phyloP scores from a whole-genome alignment of 1,140 invertebrate species.

The Drosophila funebris region DNA sequence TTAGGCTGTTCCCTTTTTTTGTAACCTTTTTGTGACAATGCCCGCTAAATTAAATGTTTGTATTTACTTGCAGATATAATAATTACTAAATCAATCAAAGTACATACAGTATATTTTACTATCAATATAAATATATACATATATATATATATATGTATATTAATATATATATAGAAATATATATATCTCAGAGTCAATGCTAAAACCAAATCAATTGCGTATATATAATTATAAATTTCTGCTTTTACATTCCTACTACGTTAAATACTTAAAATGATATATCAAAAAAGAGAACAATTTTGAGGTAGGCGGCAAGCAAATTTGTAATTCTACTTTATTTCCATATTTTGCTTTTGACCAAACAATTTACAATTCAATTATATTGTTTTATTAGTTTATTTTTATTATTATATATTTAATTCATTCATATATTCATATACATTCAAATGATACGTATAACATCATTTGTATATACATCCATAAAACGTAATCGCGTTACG shows the following conservation, averaged over 20 bases:
- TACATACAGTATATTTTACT: slow-evolving; percentile 75
- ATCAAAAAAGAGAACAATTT: slow-evolving; percentile 51
- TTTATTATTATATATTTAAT: slow-evolving; percentile 5
- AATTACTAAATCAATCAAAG: slow-evolving; percentile 78
- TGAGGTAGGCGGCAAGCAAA: slow-evolving; percentile 62
- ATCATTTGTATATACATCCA: neutral
- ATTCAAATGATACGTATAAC: neutral
- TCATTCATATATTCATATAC: slow-evolving; percentile 5
- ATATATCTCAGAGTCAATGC: slow-evolving; percentile 38
- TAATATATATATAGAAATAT: too few relatives aligned
- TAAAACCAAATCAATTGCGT: slow-evolving; percentile 47
- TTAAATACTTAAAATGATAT: slow-evolving; percentile 50
- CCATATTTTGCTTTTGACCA: slow-evolving; percentile 4
- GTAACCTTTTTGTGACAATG: slow-evolving; percentile 26
- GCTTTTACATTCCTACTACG: slow-evolving; percentile 76
- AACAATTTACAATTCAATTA: slow-evolving; percentile 2
- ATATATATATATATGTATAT: slow-evolving; percentile 35
- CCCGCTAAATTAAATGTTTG: slow-evolving; percentile 69
- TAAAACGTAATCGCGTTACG: slow-evolving; percentile 17
- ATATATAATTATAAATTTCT: slow-evolving; percentile 65
- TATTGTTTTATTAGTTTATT: neutral
- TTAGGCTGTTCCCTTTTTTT: slow-evolving; percentile 43
- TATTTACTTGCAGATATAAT: slow-evolving; percentile 83
- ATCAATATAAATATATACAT: slow-evolving; percentile 38
- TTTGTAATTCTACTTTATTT: slow-evolving; percentile 39